Evolutionary conservation across 1,140 invertebrate genomes (phyloP), one percentile per base, ranked within the genome.

Genomic region (Apis cerana): DNA sequence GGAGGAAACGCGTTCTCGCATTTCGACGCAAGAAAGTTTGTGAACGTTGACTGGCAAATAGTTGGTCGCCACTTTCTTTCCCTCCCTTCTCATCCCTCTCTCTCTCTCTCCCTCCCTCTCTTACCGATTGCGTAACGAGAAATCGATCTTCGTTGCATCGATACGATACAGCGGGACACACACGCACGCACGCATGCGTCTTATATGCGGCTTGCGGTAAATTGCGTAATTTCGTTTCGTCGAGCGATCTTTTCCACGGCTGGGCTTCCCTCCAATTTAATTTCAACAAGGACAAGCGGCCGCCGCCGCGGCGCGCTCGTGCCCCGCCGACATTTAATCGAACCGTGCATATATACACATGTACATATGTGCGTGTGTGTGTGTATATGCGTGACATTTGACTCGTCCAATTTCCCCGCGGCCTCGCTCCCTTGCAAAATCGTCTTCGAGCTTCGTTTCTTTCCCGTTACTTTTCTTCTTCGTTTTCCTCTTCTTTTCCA

Each of bases 141-240:
- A 88, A 88, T 88, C 82, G 83, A 88, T 88, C 87, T 79, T 80
- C 80, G 83, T 64, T 85, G 78, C 65, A 69, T 82, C 75, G 75
- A 81, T 74, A 83, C 84, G 68, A 43, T 43, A 43, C 13, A 72
- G 64, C 68, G 52, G 80, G 58, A 65, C 69, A 83, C 56, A 0
- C 33, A 64, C 71, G 50, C 56, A 62, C 27, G 19, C 65, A 43
- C 33, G 33, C 33, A 43, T 4, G 33, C 33, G 33, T 33, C 33
- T 33, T 33, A 15, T 64, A 56, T 75, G 70, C 85, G 84, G 74
- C 52, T 80, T 80, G 61, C 77, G 58, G 64, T 58, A 54, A 23
- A 84, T 87, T 84, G 76, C 71, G 81, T 67, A 80, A 87, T 71
- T 86, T 54, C 69, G 27, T 61, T 62, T 70, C 68, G 56, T 72